These are phyloP conservation scores for Tinea semifulvella DNA, from an alignment of 2,888 invertebrate genomes.

Conservation along the genomic window DNA sequence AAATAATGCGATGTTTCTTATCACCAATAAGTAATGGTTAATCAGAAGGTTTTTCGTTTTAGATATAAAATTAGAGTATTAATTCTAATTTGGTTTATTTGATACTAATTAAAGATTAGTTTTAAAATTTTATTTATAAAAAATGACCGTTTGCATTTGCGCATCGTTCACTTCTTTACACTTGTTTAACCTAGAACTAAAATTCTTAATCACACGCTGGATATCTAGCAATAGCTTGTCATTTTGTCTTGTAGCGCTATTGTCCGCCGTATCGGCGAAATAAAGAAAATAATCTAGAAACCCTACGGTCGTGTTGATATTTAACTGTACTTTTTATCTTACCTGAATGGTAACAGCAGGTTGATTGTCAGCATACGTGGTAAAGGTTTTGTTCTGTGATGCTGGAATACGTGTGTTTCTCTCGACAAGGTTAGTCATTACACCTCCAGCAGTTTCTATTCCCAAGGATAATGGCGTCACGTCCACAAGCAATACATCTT, in stretches of 20 bases:
- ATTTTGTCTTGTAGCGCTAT: too few relatives aligned
- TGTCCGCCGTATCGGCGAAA: too few relatives aligned
- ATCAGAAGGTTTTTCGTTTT: neutral
- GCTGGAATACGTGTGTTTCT: conserved; percentile 84
- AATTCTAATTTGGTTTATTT: neutral
- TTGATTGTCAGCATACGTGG: conserved; percentile 93
- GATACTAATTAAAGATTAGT: too few relatives aligned
- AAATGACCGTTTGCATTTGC: conserved; percentile 7
- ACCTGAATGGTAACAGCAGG: conserved; percentile 86
- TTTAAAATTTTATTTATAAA: conserved; percentile 8
- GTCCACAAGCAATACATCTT: conserved; percentile 85
- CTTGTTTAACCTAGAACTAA: too few relatives aligned
- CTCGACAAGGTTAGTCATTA: conserved; percentile 87
- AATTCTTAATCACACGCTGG: too few relatives aligned
- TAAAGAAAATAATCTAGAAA: too few relatives aligned
- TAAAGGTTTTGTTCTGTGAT: conserved; percentile 83
- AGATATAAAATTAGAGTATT: neutral
- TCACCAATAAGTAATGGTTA: neutral
- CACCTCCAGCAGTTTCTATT: conserved; percentile 85
- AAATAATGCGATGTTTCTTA: too few relatives aligned
- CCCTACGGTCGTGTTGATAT: too few relatives aligned
- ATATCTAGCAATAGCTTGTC: too few relatives aligned
- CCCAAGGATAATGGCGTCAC: conserved; percentile 81
- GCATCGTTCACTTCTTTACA: too few relatives aligned
- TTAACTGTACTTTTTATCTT: conserved; percentile 13